A percentile compares a stretch with the other conserved stretches of the same genome.
phyloP scores from a whole-genome alignment of 2,113 vertebrate genomes.

The Strigops habroptila region DNA sequence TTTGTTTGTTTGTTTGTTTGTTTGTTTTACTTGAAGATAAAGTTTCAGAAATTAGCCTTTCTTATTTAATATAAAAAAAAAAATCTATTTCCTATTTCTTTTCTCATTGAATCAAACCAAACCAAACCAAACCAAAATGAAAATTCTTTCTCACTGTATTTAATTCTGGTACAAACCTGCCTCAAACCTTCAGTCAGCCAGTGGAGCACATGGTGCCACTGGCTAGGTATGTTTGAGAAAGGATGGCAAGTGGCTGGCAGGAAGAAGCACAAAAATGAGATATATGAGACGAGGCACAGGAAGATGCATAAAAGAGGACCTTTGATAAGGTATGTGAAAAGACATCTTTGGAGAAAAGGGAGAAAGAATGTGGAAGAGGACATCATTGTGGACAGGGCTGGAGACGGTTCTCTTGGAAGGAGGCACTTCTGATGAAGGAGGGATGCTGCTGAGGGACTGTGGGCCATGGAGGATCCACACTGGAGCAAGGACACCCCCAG shows the following conservation, averaged over 20 bases:
- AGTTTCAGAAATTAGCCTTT: not conserved
- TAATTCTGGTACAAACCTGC: not conserved
- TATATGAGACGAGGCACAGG: not conserved
- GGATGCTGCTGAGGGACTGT: not conserved
- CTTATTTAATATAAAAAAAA: not conserved
- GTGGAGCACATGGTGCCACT: not conserved
- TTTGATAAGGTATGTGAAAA: not conserved
- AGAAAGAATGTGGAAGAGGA: not conserved
- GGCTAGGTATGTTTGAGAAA: not conserved
- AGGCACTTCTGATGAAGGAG: not conserved
- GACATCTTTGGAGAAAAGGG: not conserved
- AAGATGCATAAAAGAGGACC: not conserved
- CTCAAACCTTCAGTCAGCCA: not conserved
- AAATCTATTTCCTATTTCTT: not conserved
- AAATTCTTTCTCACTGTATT: not conserved
- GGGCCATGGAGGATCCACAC: not conserved
- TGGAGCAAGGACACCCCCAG: not conserved
- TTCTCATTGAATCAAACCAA: not conserved
- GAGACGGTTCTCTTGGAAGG: not conserved
- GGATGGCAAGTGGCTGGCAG: not conserved
- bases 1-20: no score
- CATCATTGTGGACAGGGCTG: not conserved
- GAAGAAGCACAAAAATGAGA: not conserved
- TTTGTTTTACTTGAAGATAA: not conserved
- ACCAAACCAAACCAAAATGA: not conserved